These are phyloP conservation scores for Anodontia alba DNA, from an alignment of 2,888 invertebrate species.

Conservation along the genomic window DNA sequence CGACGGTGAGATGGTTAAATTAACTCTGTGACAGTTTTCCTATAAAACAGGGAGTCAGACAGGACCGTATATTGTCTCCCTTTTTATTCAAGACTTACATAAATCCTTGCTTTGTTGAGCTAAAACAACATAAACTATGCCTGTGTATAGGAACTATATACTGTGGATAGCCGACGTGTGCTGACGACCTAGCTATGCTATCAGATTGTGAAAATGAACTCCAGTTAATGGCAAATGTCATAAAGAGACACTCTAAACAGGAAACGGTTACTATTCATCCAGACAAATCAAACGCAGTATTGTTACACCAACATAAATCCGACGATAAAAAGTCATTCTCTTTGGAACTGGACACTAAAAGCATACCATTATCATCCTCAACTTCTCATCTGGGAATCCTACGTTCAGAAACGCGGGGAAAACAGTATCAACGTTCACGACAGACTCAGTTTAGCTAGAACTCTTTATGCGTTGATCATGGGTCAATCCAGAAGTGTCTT, in stretches of 20 bases:
- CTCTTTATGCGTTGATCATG: conserved; percentile 8
- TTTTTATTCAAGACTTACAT: too few relatives aligned
- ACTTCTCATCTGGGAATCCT: background rate
- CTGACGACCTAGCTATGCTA: background rate
- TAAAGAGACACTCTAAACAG: too few relatives aligned
- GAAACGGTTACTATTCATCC: background rate
- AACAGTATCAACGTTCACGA: background rate
- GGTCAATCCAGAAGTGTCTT: background rate
- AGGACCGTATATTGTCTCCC: too few relatives aligned
- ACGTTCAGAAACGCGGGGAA: background rate
- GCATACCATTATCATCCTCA: background rate
- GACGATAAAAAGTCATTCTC: background rate
- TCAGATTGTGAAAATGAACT: too few relatives aligned
- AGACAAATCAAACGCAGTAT: background rate
- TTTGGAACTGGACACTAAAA: background rate
- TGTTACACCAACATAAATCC: background rate
- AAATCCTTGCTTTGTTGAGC: too few relatives aligned
- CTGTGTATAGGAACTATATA: background rate
- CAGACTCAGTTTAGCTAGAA: background rate
- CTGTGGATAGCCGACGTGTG: background rate
- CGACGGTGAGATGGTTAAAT: too few relatives aligned
- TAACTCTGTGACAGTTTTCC: too few relatives aligned
- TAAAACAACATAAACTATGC: background rate
- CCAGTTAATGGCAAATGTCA: too few relatives aligned
- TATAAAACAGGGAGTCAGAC: too few relatives aligned